Evolutionary conservation across 2,888 invertebrate species (phyloP), one percentile per base, ranked within the genome.

Genomic region (Schizaphis graminum): DNA sequence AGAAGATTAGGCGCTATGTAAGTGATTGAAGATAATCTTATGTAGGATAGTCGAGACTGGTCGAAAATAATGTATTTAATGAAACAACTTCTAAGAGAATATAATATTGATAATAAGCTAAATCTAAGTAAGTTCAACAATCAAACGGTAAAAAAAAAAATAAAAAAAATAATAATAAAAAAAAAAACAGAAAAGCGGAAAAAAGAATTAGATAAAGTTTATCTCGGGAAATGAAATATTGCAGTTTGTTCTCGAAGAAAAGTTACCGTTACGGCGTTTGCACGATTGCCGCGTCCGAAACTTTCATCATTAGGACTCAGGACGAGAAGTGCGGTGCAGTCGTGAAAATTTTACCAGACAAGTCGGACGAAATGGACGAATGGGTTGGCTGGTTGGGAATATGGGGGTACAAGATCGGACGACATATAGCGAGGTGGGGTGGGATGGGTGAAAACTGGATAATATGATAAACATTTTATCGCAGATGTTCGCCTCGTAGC

Each of bases 391-490:
- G 35, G 35, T 77, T 35, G 77, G 8, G 77, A 77, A 77, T 77
- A 21, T n/a, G 44, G 26, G 28, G 49, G 11, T 47, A 53, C n/a
- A 35, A n/a, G 88, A 86, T 57, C 26, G 24, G 84, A 47, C 57
- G 57, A 44, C 28, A 53, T 91, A 53, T 53, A 53, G n/a, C n/a
- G n/a, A n/a, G 47, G n/a, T 26, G 56, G 35, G 26, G 87, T 10
- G 24, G 5, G 35, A 47, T 47, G 77, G 89, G 26, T 5, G 77
- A 44, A 56, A 85, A 84, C 49, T 47, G 49, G 61, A 47, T 93
- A 89, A 93, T 93, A 93, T 90, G 90, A 90, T 94, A 94, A 94
- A 94, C 90, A 86, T 94, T 94, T 90, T 91, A 94, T 94, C 93
- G 67, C 93, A 94, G 93, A 94, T 94, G 93, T 90, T 94, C 90